phyloP scores from a whole-genome alignment of 2,888 invertebrate genomes.

The Ptilodon capucinus region DNA sequence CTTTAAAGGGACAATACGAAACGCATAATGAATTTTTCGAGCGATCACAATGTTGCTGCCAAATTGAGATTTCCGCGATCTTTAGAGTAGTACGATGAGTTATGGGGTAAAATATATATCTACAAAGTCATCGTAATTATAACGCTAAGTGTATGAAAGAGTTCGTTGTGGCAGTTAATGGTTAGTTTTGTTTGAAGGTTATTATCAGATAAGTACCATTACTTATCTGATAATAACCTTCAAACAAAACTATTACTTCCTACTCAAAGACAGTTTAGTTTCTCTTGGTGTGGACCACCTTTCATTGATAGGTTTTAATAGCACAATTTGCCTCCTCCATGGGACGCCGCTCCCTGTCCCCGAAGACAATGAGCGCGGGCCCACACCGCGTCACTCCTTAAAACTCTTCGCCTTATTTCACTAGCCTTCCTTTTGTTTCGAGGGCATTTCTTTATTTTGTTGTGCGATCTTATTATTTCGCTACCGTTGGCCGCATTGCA shows the following conservation, averaged over 20 bases:
- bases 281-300: background rate
- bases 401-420: conserved; percentile 80
- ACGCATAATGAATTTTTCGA: conserved; percentile 8
- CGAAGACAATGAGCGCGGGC: conserved; percentile 72
- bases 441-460: conserved; percentile 79
- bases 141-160: too few relatives aligned
- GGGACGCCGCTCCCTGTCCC: conserved; percentile 16
- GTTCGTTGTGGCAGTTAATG: too few relatives aligned
- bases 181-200: too few relatives aligned
- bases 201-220: too few relatives aligned
- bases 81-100: conserved; percentile 1
- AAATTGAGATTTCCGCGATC: conserved; percentile 16
- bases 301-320: background rate
- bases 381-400: conserved; percentile 79
- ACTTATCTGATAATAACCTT: too few relatives aligned
- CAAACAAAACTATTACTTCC: too few relatives aligned
- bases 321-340: conserved; percentile 46
- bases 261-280: too few relatives aligned
- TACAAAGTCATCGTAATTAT: too few relatives aligned
- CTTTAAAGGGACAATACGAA: conserved; percentile 21
- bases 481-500: conserved; percentile 78
- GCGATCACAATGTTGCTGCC: conserved; percentile 7
- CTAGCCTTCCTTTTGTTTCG: conserved; percentile 78
- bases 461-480: conserved; percentile 82
- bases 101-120: too few relatives aligned